Evolutionary conservation across 2,797 vertebrate species (phyloP), one percentile per base, ranked within the genome.

Genomic region (Catostomus latipinnis): DNA sequence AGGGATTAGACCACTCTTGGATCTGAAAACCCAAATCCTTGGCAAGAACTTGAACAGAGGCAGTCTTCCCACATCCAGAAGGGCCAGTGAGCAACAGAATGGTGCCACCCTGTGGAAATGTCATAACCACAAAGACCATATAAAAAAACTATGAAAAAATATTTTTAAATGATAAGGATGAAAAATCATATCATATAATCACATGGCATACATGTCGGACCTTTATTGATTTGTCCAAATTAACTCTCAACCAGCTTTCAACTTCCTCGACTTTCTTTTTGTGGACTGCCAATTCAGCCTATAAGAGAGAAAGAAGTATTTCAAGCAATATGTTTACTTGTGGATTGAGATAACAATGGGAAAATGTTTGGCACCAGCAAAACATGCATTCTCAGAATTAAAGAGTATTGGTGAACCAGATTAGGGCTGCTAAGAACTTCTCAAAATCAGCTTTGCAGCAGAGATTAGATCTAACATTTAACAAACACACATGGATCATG

Each of bases 191-290:
- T 46, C 43, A 53, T 46, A 71, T 90, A 96, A 95, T 6, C 58
- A 58, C 16, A 49, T 45, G 2, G 8, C 1, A 52, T 45, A 45
- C 91, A 94, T 91, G 73, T 94, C 91, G 14, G 81, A 79, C 52
- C 88, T 83, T 71, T 84, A 89, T 86, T 90, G 70, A 48, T 80
- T 80, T 81, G 71, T 90, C 88, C 43, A 91, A 22, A 62, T 95
- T 89, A 6, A 4, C 18, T 89, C 89, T 96, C 78, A 99, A 86
- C 98, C 98, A 99, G 72, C 86, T 90, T 91, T 98, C 96, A 84
- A 98, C 96, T 88, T 98, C 97, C 82, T 98, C 96, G 4, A 96
- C 87, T 88, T 99, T 99, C 94, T 97, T 99, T 89, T 96, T 98
- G 88, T 99, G 97, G 67, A 98, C 96, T 49, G 96, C 97, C 76